Evolutionary conservation across 2,888 invertebrate species (phyloP).

Genomic region (Thysanoteuthis rhombus): DNA sequence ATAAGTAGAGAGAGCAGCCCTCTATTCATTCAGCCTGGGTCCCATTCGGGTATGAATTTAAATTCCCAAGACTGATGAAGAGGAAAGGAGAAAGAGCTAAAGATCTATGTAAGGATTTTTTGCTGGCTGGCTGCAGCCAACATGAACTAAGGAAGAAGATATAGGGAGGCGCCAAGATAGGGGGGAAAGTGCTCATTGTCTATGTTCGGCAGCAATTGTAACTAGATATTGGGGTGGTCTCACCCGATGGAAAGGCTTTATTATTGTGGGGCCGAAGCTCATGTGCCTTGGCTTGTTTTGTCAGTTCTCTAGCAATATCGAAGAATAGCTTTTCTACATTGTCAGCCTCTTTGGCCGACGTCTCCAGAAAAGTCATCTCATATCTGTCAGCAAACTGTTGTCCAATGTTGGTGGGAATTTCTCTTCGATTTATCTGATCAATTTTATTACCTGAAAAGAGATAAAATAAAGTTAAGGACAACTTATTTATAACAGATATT

Average conservation of each 20-base stretch:
- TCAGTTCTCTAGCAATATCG: constrained; percentile 88
- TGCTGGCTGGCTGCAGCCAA: background rate
- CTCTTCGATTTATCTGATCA: constrained; percentile 89
- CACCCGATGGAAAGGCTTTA: constrained; percentile 36
- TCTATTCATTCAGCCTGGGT: background rate
- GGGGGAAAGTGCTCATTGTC: background rate
- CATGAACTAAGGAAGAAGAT: background rate
- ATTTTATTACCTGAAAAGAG: constrained; percentile 86
- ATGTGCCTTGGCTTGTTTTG: constrained; percentile 56
- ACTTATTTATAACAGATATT: background rate
- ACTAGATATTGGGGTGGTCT: constrained; percentile 37
- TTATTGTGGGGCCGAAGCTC: constrained; percentile 44
- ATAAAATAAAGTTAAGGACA: background rate
- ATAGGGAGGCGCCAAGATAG: background rate
- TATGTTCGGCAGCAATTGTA: constrained; percentile 36
- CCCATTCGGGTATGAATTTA: no score
- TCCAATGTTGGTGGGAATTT: constrained; percentile 93
- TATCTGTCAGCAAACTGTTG: constrained; percentile 93
- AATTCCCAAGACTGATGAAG: background rate
- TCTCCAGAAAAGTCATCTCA: constrained; percentile 93
- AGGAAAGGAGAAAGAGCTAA: background rate
- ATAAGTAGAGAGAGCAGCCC: background rate
- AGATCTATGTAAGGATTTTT: background rate
- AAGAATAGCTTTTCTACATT: constrained; percentile 96
- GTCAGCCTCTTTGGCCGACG: constrained; percentile 96